Evolutionary conservation across 2,797 vertebrate species (phyloP).

Genomic region (Takifugu ocellatus): DNA sequence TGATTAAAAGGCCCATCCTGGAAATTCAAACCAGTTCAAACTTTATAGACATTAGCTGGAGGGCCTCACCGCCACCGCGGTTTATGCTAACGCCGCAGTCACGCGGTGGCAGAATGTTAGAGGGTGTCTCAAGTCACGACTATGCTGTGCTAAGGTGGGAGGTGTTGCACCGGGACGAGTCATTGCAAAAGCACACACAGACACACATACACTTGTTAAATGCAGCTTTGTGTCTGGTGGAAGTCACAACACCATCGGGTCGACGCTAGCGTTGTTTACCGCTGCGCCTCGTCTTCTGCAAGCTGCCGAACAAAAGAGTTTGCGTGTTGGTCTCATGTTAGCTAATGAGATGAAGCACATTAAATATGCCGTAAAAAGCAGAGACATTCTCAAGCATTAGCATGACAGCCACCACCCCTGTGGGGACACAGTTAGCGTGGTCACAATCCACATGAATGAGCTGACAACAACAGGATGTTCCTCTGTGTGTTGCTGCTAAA

Average conservation of each 20-base stretch:
- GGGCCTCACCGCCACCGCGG: slow-evolving; percentile 33
- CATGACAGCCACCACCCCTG: slow-evolving; percentile 49
- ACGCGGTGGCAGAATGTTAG: slow-evolving; percentile 28
- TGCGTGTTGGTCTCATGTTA: no score
- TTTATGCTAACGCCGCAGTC: slow-evolving; percentile 26
- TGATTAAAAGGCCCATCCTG: no score
- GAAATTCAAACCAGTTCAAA: no score
- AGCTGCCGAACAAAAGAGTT: no score
- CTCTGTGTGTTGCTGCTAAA: slow-evolving; percentile 27
- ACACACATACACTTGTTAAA: not conserved
- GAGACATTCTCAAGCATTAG: slow-evolving; percentile 38
- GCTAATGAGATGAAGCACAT: no score
- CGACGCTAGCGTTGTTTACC: not conserved
- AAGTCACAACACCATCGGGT: no score
- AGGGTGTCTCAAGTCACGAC: slow-evolving; percentile 74
- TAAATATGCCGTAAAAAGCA: slow-evolving; percentile 18
- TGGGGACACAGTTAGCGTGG: slow-evolving; percentile 36
- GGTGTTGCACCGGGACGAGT: slow-evolving; percentile 50
- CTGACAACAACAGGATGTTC: slow-evolving; percentile 68
- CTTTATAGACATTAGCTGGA: no score
- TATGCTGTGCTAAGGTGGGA: slow-evolving; percentile 63
- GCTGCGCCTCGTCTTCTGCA: no score
- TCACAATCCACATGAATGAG: slow-evolving; percentile 41
- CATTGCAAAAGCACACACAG: not conserved
- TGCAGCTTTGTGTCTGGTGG: not conserved